phyloP scores from a whole-genome alignment of 2,888 invertebrate species.

The Amiota minor region DNA sequence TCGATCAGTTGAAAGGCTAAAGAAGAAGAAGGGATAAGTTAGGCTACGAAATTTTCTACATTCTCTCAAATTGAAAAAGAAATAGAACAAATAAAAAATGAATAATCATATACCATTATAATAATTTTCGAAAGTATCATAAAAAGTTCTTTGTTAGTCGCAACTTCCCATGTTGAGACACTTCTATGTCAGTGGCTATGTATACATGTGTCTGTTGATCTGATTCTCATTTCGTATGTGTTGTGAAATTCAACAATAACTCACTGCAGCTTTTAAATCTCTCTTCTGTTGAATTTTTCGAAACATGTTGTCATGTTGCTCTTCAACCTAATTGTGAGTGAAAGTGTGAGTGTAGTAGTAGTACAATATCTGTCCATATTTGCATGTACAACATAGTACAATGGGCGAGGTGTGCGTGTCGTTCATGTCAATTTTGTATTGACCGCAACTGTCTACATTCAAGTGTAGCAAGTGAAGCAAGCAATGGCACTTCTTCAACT shows the following conservation, averaged over 20 bases:
- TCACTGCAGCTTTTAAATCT: slow-evolving; percentile 45
- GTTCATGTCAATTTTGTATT: slow-evolving; percentile 52
- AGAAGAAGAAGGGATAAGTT: too few species aligned
- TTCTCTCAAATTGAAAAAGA: too few species aligned
- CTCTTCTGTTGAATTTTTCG: slow-evolving; percentile 16
- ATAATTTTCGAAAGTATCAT: too few species aligned
- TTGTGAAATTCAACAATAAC: slow-evolving; percentile 60
- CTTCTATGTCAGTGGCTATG: slow-evolving; percentile 27
- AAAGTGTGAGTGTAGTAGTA: background rate
- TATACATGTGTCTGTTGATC: slow-evolving; percentile 40
- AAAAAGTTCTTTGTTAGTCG: too few species aligned
- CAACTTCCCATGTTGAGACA: too few species aligned
- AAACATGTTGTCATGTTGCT: slow-evolving; percentile 29
- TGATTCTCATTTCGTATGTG: background rate
- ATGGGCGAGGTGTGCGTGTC: background rate
- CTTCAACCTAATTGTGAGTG: background rate
- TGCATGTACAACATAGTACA: background rate
- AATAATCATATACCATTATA: too few species aligned
- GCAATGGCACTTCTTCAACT: background rate
- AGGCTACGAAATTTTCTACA: too few species aligned
- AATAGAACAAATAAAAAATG: too few species aligned
- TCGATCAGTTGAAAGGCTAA: too few species aligned
- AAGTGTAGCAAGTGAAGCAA: slow-evolving; percentile 14
- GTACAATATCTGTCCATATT: background rate
- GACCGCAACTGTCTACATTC: slow-evolving; percentile 31